Evolutionary conservation across 2,888 invertebrate species (phyloP).

Genomic region (Epirrhoe alternata): DNA sequence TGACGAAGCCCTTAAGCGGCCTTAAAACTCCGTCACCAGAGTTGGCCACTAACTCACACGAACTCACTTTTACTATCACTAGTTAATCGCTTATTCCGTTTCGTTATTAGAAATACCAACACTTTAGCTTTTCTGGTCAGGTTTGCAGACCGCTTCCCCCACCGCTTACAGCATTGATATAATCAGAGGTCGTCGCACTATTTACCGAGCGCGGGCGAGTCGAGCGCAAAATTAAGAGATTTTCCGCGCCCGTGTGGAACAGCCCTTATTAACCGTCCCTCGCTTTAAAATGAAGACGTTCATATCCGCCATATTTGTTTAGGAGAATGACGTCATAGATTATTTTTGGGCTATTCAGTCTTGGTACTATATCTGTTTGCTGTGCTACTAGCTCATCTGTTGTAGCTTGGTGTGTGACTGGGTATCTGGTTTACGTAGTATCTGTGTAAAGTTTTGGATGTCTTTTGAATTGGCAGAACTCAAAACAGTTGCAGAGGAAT

Average conservation of each 20-base stretch:
- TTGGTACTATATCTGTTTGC: conserved; percentile 15
- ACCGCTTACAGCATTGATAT: conserved; percentile 35
- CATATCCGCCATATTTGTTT: conserved; percentile 52
- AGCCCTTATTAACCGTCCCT: conserved; percentile 66
- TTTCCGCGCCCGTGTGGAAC: conserved; percentile 65
- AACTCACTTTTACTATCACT: too few relatives aligned
- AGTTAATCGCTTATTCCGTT: neutral
- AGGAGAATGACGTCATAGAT: conserved; percentile 43
- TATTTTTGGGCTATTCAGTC: conserved; percentile 27
- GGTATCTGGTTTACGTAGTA: neutral
- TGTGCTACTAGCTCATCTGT: neutral
- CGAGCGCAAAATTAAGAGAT: conserved; percentile 79
- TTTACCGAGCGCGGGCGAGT: conserved; percentile 44
- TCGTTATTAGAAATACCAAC: neutral
- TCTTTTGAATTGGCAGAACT: neutral
- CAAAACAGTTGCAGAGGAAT: neutral
- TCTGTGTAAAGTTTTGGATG: neutral
- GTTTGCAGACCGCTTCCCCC: conserved; percentile 32
- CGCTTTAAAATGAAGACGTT: conserved; percentile 72
- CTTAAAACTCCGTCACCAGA: too few relatives aligned
- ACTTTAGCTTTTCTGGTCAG: conserved; percentile 11
- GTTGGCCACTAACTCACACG: too few relatives aligned
- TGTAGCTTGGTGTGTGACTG: neutral
- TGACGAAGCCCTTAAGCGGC: too few relatives aligned
- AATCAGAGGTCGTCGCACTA: conserved; percentile 48